Evolutionary conservation across 2,888 invertebrate genomes (phyloP), one percentile per base, ranked within the genome.

Genomic region (Dysmachus trigonus): DNA sequence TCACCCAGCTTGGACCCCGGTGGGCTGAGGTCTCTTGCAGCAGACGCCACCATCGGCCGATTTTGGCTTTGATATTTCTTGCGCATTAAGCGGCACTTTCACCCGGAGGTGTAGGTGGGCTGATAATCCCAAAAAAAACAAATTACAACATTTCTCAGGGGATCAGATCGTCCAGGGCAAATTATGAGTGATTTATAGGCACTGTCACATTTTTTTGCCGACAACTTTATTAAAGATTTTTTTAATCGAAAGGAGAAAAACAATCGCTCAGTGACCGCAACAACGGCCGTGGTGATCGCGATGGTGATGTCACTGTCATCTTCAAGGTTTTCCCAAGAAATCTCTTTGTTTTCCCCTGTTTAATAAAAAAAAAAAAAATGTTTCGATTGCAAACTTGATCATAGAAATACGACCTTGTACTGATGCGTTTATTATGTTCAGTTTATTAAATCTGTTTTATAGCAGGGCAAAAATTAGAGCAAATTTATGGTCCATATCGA

Each of bases 61-160:
- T 62, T 47, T 76, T 35, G 38, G 8, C 27, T 53, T 81, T 81
- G 53, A 81, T 53, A 53, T 31, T 81, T 33, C 27, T 62, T 62
- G 51, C 33, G 53, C 33, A 81, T 87, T 86, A 86, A 86, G 85
- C 85, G 33, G 87, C 62, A 62, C 87, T 87, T 87, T 87, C 87
- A 87, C 87, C 81, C 81, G 74, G 27, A 27, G 62, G 85, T 82
- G 85, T 87, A 85, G 87, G 85, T 74, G 87, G 73, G 51, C 62
- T 33, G 62, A 62, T 81, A 81, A 81, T 15, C 22, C 76, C 62
- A 33, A 53, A 73, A 71, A 18, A 33, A 18, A 53, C 53, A 33
- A 33, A 53, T 81, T 79, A 79, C 79, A 79, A 22, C 13, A 47
- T 79, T 79, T 51, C 30, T 79, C 18, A 27, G 27, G 30, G 15